Evolutionary conservation across 2,113 vertebrate genomes (phyloP).

Genomic region (Colistium nudipinnis): DNA sequence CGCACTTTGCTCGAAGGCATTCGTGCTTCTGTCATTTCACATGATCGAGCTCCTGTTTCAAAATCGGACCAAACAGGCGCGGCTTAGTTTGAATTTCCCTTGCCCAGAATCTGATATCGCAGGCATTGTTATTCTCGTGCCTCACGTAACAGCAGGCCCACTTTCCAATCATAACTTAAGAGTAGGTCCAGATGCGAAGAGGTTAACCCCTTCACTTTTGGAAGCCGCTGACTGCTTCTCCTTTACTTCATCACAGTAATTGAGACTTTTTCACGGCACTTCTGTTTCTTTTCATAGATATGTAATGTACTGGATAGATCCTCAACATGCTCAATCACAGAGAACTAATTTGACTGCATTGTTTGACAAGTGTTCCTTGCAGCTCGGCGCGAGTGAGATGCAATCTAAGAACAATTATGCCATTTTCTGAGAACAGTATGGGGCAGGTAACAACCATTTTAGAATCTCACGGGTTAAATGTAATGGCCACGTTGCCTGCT

Average conservation of each 20-base stretch:
- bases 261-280: constrained; percentile 76
- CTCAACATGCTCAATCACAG: constrained; percentile 83
- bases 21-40: background rate
- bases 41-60: background rate
- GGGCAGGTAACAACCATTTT: constrained; percentile 79
- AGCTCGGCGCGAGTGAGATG: constrained; percentile 80
- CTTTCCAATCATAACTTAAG: constrained; percentile 72
- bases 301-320: constrained; percentile 81
- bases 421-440: constrained; percentile 83
- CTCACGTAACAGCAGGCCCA: constrained; percentile 60
- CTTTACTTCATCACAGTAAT: constrained; percentile 76
- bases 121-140: constrained; percentile 61
- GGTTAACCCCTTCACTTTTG: constrained; percentile 77
- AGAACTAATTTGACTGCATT: constrained; percentile 85
- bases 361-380: constrained; percentile 83
- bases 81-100: constrained; percentile 18
- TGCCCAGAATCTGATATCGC: constrained; percentile 1
- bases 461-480: constrained; percentile 79
- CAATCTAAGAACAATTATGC: constrained; percentile 85
- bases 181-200: constrained; percentile 74
- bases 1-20: background rate
- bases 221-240: constrained; percentile 69
- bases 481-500: constrained; percentile 71
- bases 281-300: constrained; percentile 81
- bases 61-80: background rate